These are phyloP conservation scores for Adineta ricciae DNA, from an alignment of 2,888 invertebrate genomes.

Conservation along the genomic window DNA sequence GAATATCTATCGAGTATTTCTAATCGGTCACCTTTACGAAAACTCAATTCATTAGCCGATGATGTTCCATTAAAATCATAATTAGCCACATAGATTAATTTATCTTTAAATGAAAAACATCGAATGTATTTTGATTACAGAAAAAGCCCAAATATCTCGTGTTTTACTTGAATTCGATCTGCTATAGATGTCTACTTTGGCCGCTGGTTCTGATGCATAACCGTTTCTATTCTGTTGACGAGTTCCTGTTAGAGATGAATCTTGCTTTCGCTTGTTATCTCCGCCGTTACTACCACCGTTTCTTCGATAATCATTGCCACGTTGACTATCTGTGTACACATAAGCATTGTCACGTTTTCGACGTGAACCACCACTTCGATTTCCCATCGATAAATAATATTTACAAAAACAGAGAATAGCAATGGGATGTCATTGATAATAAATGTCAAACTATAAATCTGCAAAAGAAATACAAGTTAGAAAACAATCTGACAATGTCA, in stretches of 20 bases:
- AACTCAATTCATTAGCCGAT: not conserved
- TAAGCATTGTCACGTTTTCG: not conserved
- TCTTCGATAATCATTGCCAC: not conserved
- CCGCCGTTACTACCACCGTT: not conserved
- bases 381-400: not conserved
- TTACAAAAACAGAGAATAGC: not conserved
- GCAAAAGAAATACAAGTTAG: not conserved
- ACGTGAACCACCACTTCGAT: not conserved
- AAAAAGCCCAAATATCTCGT: no score
- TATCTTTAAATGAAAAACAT: not conserved
- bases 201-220: not conserved
- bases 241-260: not conserved
- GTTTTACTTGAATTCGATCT: not conserved
- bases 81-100: slow-evolving; percentile 11
- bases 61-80: slow-evolving; percentile 14
- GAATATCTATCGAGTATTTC: slow-evolving; percentile 14
- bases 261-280: not conserved
- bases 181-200: not conserved
- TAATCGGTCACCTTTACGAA: not conserved
- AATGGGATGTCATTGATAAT: not conserved
- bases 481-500: not conserved
- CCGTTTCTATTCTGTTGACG: not conserved
- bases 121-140: not conserved
- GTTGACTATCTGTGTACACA: not conserved
- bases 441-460: not conserved